phyloP scores from a whole-genome alignment of 2,888 invertebrate species.

The Slavum lentiscoides region DNA sequence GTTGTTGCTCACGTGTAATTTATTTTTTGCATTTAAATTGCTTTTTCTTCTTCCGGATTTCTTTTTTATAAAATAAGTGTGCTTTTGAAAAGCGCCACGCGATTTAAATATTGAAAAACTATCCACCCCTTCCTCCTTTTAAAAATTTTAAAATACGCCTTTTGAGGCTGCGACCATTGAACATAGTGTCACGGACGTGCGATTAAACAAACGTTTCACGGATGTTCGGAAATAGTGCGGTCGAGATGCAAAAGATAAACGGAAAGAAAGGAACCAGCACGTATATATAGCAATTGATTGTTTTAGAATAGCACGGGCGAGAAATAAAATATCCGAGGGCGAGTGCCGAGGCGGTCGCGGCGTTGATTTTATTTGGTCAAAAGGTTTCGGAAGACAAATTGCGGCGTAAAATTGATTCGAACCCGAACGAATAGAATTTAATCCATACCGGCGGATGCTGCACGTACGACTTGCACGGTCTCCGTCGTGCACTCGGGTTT shows the following conservation, averaged over 20 bases:
- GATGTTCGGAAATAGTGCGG: neutral
- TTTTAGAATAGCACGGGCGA: neutral
- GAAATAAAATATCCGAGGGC: neutral
- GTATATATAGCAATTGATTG: neutral
- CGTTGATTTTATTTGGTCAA: conserved; percentile 6
- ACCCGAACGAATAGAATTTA: neutral
- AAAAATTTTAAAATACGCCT: too few species aligned
- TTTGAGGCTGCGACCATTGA: too few species aligned
- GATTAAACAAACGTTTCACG: neutral
- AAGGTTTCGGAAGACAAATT: conserved; percentile 18
- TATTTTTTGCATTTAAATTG: too few species aligned
- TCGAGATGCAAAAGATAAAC: neutral
- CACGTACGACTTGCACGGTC: neutral
- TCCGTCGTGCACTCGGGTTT: neutral
- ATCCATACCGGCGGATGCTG: neutral
- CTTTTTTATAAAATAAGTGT: too few species aligned
- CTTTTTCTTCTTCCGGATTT: too few species aligned
- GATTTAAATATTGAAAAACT: too few species aligned
- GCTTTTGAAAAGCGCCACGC: too few species aligned
- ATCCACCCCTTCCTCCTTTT: too few species aligned
- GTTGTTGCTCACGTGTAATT: too few species aligned
- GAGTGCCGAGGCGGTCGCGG: neutral
- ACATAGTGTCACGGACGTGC: neutral
- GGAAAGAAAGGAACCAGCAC: neutral
- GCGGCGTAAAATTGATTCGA: neutral